Conservation (phyloP, 37 sponge, comb jelly and placozoan genomes). For the Cladorhizidae sp. region DNA sequence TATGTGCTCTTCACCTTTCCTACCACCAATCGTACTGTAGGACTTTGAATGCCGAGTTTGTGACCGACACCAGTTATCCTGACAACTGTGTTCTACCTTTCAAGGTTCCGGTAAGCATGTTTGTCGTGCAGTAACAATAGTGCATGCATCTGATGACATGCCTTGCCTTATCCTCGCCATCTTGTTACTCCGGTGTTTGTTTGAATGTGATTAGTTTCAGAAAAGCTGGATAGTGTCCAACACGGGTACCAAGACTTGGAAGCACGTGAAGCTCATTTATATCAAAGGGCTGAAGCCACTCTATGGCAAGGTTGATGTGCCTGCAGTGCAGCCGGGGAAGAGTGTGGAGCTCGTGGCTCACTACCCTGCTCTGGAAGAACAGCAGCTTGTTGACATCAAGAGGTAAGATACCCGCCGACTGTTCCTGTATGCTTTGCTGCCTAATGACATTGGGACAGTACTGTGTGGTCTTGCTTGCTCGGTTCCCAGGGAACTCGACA, state of each 20-base stretch:
- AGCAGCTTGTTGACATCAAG: conserved; percentile 26
- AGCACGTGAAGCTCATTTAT: conserved; percentile 60
- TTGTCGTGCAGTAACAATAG: too few species aligned
- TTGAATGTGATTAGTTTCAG: conserved; percentile 40
- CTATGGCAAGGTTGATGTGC: conserved; percentile 29
- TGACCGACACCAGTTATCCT: conserved; percentile 60
- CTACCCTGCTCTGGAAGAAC: conserved; percentile 35
- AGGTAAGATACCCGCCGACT: too few species aligned
- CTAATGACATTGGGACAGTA: too few species aligned
- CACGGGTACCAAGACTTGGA: conserved; percentile 78
- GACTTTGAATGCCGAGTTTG: conserved; percentile 38
- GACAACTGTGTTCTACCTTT: conserved; percentile 35
- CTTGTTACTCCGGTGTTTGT: background rate
- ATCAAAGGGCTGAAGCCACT: conserved; percentile 53
- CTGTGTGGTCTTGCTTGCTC: too few species aligned
- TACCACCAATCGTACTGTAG: background rate
- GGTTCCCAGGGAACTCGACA: too few species aligned
- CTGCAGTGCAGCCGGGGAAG: conserved; percentile 70
- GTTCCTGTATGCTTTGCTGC: too few species aligned
- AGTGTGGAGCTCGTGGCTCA: conserved; percentile 44
- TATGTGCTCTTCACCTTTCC: background rate
- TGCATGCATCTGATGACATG: too few species aligned
- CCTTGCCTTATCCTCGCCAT: background rate
- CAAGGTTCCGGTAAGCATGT: conserved; percentile 12
- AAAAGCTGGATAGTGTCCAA: conserved; percentile 81